Conservation (phyloP, 1,140 invertebrate species). For the Halotydeus destructor region DNA sequence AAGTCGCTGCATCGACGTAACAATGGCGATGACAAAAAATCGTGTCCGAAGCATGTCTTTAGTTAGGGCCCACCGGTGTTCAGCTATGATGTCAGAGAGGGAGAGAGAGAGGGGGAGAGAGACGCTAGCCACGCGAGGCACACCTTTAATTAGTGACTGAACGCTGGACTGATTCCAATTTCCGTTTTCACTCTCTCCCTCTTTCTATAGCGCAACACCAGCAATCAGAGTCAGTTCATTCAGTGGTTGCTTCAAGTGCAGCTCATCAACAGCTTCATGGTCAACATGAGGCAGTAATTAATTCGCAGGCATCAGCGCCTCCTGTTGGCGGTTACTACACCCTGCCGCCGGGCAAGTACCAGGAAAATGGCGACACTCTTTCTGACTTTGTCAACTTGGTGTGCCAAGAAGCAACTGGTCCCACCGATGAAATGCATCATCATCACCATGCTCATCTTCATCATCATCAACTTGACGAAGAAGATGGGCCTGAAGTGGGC, state of each 20-base stretch:
- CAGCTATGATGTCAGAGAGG: too few relatives aligned
- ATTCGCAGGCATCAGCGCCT: conserved; percentile 3
- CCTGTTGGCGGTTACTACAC: not conserved
- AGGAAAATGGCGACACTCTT: conserved; percentile 35
- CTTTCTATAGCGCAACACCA: not conserved
- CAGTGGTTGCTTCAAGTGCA: not conserved
- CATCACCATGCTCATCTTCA: not conserved
- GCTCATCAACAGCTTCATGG: not conserved
- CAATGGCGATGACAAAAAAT: too few relatives aligned
- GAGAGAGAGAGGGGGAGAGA: too few relatives aligned
- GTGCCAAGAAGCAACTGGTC: conserved; percentile 34
- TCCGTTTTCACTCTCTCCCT: not conserved
- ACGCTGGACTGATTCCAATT: not conserved
- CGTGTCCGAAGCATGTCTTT: too few relatives aligned
- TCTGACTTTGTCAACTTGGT: conserved; percentile 91
- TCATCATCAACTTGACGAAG: not conserved
- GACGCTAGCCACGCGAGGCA: too few relatives aligned
- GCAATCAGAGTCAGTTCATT: not conserved
- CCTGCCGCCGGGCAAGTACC: conserved; percentile 14
- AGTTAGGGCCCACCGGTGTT: too few relatives aligned
- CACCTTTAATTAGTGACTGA: too few relatives aligned
- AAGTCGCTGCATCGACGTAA: too few relatives aligned
- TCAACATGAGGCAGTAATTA: conserved; percentile 1
- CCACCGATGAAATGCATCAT: conserved; percentile 14
- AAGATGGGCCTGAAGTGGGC: not conserved